These are phyloP conservation scores for Pterophyllum scalare DNA, from an alignment of 2,113 vertebrate species.

Conservation along the genomic window DNA sequence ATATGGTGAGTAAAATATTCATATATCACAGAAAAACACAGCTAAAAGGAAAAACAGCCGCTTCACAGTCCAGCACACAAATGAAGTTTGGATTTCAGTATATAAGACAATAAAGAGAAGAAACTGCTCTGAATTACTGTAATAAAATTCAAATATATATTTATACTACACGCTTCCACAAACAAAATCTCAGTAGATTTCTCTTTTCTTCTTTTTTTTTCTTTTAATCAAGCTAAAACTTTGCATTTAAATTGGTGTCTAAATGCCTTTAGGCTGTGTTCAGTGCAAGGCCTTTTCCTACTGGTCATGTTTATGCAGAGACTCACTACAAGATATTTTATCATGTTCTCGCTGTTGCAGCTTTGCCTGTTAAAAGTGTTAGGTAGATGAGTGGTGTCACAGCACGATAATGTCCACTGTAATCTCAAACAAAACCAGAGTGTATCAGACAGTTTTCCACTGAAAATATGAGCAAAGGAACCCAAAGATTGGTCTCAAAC, in stretches of 20 bases:
- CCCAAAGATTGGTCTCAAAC: too few species aligned
- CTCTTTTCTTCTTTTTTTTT: neutral
- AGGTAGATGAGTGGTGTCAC: neutral
- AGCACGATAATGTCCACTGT: rapidly evolving
- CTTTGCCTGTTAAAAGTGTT: neutral
- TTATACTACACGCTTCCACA: neutral
- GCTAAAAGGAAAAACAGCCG: neutral
- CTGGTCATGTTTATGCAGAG: neutral
- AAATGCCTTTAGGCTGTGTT: neutral
- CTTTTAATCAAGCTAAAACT: neutral
- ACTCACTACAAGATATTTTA: neutral
- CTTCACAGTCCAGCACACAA: neutral
- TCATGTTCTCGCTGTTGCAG: neutral
- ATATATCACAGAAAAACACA: neutral
- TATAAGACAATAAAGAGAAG: neutral
- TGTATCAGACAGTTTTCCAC: neutral
- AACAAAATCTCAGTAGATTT: neutral
- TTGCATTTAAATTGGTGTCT: neutral
- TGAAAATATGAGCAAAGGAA: neutral
- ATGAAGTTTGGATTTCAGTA: neutral
- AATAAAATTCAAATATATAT: neutral
- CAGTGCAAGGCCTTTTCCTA: neutral
- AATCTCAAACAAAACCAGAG: neutral
- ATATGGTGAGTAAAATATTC: neutral
- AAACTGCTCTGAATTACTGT: neutral